These are phyloP conservation scores for Peucedramus taeniatus DNA, from an alignment of 2,113 vertebrate genomes.

Conservation along the genomic window DNA sequence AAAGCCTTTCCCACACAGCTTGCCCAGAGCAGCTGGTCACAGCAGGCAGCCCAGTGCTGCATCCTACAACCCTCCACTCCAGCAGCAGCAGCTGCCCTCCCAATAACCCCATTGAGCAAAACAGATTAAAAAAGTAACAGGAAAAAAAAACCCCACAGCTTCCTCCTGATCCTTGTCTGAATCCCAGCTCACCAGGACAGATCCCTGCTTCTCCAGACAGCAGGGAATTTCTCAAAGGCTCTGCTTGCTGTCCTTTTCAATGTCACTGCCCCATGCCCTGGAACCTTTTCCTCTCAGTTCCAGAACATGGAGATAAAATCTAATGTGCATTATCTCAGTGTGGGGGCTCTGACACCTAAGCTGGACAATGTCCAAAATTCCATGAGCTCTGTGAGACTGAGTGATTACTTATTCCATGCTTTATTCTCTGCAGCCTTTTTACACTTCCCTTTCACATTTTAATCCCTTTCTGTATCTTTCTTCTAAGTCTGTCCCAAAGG, in stretches of 20 bases:
- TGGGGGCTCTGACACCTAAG: neutral
- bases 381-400: neutral
- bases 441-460: neutral
- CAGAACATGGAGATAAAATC: neutral
- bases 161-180: neutral
- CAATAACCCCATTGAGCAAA: neutral
- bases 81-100: neutral
- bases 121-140: neutral
- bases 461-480: neutral
- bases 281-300: neutral
- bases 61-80: neutral
- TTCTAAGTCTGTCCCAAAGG: neutral
- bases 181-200: neutral
- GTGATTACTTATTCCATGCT: neutral
- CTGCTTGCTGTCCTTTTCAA: neutral
- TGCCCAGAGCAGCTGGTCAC: neutral
- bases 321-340: neutral
- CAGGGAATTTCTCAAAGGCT: neutral
- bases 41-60: neutral
- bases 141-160: neutral
- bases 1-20: neutral
- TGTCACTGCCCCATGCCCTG: neutral
- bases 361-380: neutral
- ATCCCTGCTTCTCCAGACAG: neutral
- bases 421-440: neutral